Evolutionary conservation across 1,140 invertebrate genomes (phyloP).

Genomic region (Ridgeia piscesae): DNA sequence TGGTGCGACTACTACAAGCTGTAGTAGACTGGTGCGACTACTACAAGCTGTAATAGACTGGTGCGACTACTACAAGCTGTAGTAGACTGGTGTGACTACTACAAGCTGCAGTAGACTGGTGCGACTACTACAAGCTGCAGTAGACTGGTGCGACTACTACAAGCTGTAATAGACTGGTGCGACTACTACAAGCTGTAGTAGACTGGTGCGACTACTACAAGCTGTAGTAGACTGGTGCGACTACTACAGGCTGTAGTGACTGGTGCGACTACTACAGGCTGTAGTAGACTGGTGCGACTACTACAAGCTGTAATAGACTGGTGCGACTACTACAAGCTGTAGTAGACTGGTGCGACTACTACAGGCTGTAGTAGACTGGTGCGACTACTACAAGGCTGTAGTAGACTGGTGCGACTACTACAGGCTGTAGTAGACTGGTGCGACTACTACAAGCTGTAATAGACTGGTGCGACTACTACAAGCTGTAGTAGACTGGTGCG

Average conservation of each 20-base stretch:
- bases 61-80: background rate
- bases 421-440: conserved; percentile 7
- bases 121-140: background rate
- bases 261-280: background rate
- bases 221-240: conserved; percentile 13
- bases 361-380: conserved; percentile 10
- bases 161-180: conserved; percentile 7
- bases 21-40: conserved; percentile 10
- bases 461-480: background rate
- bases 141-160: background rate
- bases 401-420: background rate
- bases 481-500: conserved; percentile 11
- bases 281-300: conserved; percentile 10
- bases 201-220: background rate
- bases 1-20: background rate
- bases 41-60: conserved; percentile 7
- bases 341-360: conserved; percentile 5
- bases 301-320: conserved; percentile 7
- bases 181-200: background rate
- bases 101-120: conserved; percentile 7
- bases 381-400: background rate
- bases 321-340: background rate
- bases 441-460: background rate
- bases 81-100: background rate
- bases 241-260: background rate